Evolutionary conservation across 2,797 vertebrate species (phyloP).

Genomic region (Melanotaenia nigrans): DNA sequence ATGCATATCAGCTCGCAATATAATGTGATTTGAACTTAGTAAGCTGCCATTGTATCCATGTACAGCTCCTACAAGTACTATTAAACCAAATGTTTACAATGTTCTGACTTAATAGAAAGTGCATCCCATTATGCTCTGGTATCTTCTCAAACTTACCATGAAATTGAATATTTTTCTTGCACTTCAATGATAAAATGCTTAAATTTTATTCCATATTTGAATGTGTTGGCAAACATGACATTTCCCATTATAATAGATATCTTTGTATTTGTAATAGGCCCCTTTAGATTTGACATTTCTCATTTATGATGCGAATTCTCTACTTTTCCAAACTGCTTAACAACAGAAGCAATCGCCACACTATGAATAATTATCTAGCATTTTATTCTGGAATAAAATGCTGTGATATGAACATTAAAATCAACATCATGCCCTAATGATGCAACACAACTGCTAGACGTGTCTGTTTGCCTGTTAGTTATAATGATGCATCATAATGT

Average conservation of each 20-base stretch:
- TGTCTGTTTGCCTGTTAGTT: conserved; percentile 12
- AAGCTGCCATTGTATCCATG: background rate
- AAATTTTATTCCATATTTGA: background rate
- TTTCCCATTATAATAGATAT: background rate
- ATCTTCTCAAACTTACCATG: background rate
- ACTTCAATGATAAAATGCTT: background rate
- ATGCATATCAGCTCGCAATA: conserved; percentile 29
- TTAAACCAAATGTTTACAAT: background rate
- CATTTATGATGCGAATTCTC: background rate
- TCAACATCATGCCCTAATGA: conserved; percentile 6
- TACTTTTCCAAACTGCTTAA: background rate
- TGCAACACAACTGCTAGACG: conserved; percentile 11
- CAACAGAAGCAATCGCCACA: background rate
- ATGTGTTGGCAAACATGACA: background rate
- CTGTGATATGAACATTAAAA: background rate
- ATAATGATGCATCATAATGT: conserved; percentile 43
- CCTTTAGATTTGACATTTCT: background rate
- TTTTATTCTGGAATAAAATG: conserved; percentile 13
- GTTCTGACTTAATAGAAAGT: background rate
- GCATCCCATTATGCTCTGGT: background rate
- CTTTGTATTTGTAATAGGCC: background rate
- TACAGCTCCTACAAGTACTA: background rate
- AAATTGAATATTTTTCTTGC: background rate
- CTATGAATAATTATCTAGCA: conserved; percentile 4
- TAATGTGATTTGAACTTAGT: background rate